These are phyloP conservation scores for Ascidia mentula DNA, from an alignment of 23 tunicate genomes.

Conservation along the genomic window DNA sequence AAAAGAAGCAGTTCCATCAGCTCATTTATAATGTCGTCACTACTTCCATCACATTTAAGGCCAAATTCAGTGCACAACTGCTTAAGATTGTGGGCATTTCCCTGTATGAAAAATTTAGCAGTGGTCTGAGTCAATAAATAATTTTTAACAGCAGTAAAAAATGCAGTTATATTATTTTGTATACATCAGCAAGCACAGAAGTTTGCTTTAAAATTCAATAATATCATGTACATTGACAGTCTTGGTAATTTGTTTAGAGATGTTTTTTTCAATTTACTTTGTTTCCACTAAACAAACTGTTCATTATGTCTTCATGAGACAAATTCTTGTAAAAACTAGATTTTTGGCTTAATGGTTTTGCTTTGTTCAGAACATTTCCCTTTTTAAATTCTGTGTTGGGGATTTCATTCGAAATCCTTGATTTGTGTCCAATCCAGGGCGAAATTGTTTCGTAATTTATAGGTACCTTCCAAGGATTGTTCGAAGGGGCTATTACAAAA, in stretches of 20 bases:
- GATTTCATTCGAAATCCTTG: neutral
- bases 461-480: slow-evolving; percentile 11
- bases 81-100: neutral
- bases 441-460: neutral
- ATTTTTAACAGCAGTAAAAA: too few species aligned
- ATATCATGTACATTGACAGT: too few species aligned
- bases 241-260: too few species aligned
- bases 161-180: too few species aligned
- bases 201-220: too few species aligned
- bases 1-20: slow-evolving; percentile 12
- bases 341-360: neutral
- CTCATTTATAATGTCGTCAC: slow-evolving; percentile 1
- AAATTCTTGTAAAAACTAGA: neutral
- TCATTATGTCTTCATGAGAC: slow-evolving; percentile 8
- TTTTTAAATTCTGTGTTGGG: neutral
- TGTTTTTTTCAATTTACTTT: too few species aligned
- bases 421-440: neutral
- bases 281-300: neutral
- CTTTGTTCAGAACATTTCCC: neutral
- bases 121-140: too few species aligned
- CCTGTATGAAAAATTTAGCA: too few species aligned
- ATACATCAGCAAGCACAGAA: too few species aligned
- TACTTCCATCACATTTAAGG: neutral
- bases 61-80: neutral
- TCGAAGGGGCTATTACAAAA: neutral